phyloP scores from a whole-genome alignment of 2,113 vertebrate species.

The Pollimyrus isidori region DNA sequence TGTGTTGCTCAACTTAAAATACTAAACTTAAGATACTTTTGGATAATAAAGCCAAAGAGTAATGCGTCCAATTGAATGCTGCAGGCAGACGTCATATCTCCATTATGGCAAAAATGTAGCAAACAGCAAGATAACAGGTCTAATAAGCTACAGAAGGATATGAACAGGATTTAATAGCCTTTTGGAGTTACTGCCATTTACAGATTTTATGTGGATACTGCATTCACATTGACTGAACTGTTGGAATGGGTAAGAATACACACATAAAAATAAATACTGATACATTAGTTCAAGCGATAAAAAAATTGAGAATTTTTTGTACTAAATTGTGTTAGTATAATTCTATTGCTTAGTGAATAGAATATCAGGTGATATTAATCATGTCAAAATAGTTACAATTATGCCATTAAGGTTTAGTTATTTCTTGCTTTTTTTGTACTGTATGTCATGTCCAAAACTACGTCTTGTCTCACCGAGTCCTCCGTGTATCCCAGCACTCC shows the following conservation, averaged over 20 bases:
- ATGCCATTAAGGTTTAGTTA: background rate
- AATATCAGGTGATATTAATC: background rate
- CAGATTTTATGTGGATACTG: background rate
- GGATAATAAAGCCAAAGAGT: background rate
- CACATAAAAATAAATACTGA: background rate
- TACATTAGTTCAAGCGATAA: background rate
- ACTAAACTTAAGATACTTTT: too few relatives aligned
- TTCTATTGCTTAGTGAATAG: background rate
- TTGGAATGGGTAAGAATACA: background rate
- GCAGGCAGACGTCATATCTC: background rate
- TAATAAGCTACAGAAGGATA: background rate
- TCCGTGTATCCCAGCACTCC: slow-evolving; percentile 80
- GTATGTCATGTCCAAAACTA: background rate
- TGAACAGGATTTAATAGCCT: background rate
- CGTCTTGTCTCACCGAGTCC: slow-evolving; percentile 56
- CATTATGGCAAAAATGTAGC: background rate
- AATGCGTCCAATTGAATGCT: background rate
- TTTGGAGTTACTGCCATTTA: background rate
- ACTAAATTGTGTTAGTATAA: background rate
- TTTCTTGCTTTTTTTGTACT: background rate
- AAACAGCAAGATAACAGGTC: background rate
- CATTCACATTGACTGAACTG: background rate
- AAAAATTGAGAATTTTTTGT: background rate
- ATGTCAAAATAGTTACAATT: background rate
- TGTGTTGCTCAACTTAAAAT: background rate